Conservation (phyloP, 2,797 vertebrate genomes). For the Carapus acus region DNA sequence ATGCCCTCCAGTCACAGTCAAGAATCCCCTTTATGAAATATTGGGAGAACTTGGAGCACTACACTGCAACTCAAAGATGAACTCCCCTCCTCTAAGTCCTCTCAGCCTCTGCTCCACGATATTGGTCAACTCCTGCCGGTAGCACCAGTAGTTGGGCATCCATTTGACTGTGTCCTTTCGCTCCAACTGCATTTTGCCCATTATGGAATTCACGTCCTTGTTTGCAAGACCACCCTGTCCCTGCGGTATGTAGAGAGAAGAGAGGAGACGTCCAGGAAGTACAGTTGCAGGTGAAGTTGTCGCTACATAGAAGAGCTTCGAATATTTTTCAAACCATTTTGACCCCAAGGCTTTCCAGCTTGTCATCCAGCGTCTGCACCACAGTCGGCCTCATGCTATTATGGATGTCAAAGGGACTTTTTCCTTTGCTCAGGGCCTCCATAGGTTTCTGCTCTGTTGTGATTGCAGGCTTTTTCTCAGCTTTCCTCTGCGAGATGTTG, state of each 20-base stretch:
- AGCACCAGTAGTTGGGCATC: conserved; percentile 53
- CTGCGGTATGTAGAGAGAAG: conserved; percentile 34
- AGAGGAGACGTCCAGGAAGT: neutral
- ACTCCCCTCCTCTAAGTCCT: conserved; percentile 18
- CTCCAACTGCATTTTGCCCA: conserved; percentile 46
- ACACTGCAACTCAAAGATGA: conserved; percentile 23
- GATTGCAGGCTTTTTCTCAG: conserved; percentile 37
- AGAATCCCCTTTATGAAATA: too few relatives aligned
- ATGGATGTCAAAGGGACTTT: conserved; percentile 59
- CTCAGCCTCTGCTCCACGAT: conserved; percentile 51
- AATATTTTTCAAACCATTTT: conserved; percentile 45
- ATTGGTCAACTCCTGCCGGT: conserved; percentile 48
- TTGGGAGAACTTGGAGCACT: conserved; percentile 50
- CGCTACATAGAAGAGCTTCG: too few relatives aligned
- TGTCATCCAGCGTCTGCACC: conserved; percentile 56
- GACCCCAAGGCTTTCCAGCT: conserved; percentile 66
- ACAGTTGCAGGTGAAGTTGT: neutral
- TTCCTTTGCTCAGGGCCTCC: conserved; percentile 25
- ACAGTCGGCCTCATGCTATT: conserved; percentile 60
- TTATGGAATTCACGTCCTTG: conserved; percentile 42
- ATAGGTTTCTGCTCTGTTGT: conserved; percentile 12
- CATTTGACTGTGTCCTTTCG: conserved; percentile 40
- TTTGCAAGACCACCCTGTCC: conserved; percentile 53
- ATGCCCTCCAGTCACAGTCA: too few relatives aligned
- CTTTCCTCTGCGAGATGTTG: conserved; percentile 60